Base-by-base conservation (phyloP, 2,797 vertebrate species). In the Sternotherus odoratus region DNA sequence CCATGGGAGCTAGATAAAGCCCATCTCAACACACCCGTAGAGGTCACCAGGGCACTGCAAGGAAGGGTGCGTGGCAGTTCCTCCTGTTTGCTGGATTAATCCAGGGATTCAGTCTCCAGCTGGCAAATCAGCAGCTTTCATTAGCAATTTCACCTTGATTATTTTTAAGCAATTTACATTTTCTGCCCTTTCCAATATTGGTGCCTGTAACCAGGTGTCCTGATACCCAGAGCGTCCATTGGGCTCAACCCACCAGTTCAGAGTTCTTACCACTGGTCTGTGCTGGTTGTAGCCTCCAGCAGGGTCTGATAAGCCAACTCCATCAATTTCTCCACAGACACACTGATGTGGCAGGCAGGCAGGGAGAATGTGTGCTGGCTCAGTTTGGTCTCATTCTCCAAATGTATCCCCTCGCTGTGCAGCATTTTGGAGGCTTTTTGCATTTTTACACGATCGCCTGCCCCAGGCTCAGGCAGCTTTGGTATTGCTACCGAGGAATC, bases 321-420 rank as follows among this genome's bases (percentile, higher is more conserved):
- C 99, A 99, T 98, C 88, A 99, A 98, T 74, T 99, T 98, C 97
- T 99, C 98, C 96, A 99, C 99, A 0, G 99, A 99, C 33, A 98
- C 98, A 69, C 99, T 99, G 98, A 99, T 98, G 88, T 98, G 98
- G 94, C 99, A 99, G 0, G 97, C 85, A 1, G 99, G 99, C 91
- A 99, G 97, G 24, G 98, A 98, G 90, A 99, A 97, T 1, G 98
- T 99, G 95, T 97, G 96, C 0, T 85, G 98, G 63, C 98, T 98
- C 96, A 99, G 96, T 57, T 98, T 98, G 81, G 98, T 97, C 23
- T 97, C 97, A 1, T 96, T 94, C 86, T 99, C 98, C 97, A 99
- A 84, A 10, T 49, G 94, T 30, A 88, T 74, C 1, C 8, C 5
- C 28, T 95, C 93, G 0, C 26, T 78, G 8, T 12, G 85, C 28